These are phyloP conservation scores for Pygocentrus nattereri DNA, from an alignment of 2,797 vertebrate species.

Conservation along the genomic window DNA sequence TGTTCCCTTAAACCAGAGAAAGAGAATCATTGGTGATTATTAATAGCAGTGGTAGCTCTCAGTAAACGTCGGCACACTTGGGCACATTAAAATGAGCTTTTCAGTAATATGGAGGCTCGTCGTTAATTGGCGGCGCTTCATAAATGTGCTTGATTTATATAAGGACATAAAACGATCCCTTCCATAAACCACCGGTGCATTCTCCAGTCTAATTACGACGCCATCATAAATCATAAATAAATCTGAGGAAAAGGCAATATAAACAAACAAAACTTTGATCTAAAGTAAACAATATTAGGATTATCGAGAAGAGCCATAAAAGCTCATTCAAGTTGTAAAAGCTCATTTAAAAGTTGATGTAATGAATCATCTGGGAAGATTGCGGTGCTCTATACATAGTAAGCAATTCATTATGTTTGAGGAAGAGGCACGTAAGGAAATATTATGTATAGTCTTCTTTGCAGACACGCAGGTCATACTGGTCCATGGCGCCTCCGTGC, in stretches of 20 bases:
- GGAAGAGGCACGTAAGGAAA: constrained; percentile 54
- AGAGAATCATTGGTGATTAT: constrained; percentile 16
- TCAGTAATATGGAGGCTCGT: constrained; percentile 74
- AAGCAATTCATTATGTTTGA: constrained; percentile 60
- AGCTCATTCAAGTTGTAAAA: constrained; percentile 62
- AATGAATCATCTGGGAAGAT: constrained; percentile 55
- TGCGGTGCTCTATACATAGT: constrained; percentile 48
- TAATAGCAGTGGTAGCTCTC: constrained; percentile 25
- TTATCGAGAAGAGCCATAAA: constrained; percentile 72
- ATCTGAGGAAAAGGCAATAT: constrained; percentile 76
- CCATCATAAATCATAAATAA: constrained; percentile 76
- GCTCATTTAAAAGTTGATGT: constrained; percentile 64
- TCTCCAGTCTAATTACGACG: constrained; percentile 83
- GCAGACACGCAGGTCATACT: not conserved
- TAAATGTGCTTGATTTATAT: constrained; percentile 82
- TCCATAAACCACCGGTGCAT: constrained; percentile 82
- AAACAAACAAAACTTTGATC: constrained; percentile 73
- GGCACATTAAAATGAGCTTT: constrained; percentile 63
- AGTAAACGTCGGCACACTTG: constrained; percentile 21
- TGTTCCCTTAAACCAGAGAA: not conserved
- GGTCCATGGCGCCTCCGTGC: not conserved
- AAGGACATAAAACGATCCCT: constrained; percentile 79
- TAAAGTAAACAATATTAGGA: constrained; percentile 72
- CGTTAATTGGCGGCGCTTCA: constrained; percentile 74
- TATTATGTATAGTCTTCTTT: constrained; percentile 14